These are phyloP conservation scores for Seriola quinqueradiata DNA, from an alignment of 2,113 vertebrate genomes.

Conservation along the genomic window DNA sequence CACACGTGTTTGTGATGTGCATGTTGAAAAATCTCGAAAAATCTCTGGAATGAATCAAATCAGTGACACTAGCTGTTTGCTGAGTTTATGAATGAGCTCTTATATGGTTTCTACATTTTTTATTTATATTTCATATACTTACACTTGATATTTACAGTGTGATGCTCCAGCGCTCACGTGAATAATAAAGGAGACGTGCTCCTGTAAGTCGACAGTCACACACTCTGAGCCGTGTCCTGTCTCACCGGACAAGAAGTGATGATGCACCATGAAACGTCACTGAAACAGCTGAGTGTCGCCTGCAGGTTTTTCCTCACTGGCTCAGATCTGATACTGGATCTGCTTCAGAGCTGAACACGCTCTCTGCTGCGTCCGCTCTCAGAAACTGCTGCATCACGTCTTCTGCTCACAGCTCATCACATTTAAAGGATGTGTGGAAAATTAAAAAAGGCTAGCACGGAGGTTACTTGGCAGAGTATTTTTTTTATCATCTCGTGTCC, in stretches of 20 bases:
- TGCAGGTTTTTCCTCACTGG: neutral
- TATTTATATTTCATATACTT: too few relatives aligned
- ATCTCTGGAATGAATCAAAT: neutral
- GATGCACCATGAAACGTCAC: neutral
- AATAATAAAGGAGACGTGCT: too few relatives aligned
- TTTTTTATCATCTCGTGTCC: too few relatives aligned
- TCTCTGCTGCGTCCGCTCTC: slow-evolving; percentile 24
- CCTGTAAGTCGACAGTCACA: too few relatives aligned
- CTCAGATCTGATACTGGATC: slow-evolving; percentile 26
- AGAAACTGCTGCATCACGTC: slow-evolving; percentile 52
- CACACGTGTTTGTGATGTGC: neutral
- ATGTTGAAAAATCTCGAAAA: too few relatives aligned
- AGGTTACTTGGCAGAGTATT: too few relatives aligned
- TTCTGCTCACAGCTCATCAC: neutral
- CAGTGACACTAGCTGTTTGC: neutral
- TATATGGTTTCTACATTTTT: too few relatives aligned
- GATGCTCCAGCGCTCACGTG: too few relatives aligned
- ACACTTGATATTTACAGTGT: too few relatives aligned
- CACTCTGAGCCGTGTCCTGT: too few relatives aligned
- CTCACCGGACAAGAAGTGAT: neutral
- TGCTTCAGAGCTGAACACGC: neutral
- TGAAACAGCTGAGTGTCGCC: neutral
- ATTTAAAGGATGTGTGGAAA: neutral
- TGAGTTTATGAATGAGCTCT: too few relatives aligned
- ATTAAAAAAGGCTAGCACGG: neutral